These are phyloP conservation scores for Tyrophagus putrescentiae DNA, from an alignment of 1,140 invertebrate species.

Conservation along the genomic window DNA sequence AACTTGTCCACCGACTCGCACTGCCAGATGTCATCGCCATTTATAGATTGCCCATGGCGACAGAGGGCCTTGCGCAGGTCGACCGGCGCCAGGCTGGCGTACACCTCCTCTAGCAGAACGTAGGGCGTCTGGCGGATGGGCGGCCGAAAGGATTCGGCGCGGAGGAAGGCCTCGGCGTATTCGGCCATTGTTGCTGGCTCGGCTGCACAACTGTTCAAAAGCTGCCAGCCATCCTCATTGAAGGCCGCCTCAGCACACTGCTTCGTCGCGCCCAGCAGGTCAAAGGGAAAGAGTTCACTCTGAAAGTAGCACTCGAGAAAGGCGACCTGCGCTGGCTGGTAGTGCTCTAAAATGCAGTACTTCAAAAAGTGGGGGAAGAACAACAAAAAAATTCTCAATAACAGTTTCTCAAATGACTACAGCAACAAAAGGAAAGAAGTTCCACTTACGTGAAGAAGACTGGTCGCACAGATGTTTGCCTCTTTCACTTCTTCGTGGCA, in stretches of 20 bases:
- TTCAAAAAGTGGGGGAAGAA: no score
- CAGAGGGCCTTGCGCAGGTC: background rate
- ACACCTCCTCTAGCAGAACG: background rate
- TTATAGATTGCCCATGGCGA: background rate
- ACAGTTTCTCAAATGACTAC: background rate
- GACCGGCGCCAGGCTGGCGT: background rate
- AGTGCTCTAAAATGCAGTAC: no score
- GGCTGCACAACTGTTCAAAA: background rate
- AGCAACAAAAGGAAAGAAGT: background rate
- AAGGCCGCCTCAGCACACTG: background rate
- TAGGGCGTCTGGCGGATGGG: background rate
- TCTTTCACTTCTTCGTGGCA: background rate
- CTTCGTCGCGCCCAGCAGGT: background rate
- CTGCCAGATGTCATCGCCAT: background rate
- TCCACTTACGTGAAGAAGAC: background rate
- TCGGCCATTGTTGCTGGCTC: background rate
- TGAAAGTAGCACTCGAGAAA: background rate
- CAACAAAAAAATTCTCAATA: no score
- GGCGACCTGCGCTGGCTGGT: background rate
- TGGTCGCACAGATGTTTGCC: background rate
- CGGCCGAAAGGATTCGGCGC: background rate
- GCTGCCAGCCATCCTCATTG: background rate
- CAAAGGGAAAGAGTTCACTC: conserved; percentile 6
- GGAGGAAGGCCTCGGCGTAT: background rate
- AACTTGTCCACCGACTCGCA: background rate